These are phyloP conservation scores for Micromys minutus DNA, from an alignment of 2,113 vertebrate species.

Conservation along the genomic window DNA sequence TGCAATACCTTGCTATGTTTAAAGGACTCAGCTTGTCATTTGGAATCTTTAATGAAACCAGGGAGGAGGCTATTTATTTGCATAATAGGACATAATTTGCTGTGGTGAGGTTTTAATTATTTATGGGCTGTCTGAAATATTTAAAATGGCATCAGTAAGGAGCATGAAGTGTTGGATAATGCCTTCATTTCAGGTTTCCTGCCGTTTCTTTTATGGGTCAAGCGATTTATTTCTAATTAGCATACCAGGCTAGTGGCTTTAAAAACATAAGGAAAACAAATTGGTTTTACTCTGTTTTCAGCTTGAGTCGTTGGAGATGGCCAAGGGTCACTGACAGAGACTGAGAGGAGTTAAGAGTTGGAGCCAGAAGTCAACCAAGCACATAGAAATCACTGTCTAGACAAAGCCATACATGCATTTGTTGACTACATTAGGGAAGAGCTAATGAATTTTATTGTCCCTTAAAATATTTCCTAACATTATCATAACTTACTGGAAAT, in stretches of 20 bases:
- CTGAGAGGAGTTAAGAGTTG: conserved; percentile 50
- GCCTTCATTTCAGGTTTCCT: conserved; percentile 89
- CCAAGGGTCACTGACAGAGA: conserved; percentile 77
- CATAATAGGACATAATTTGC: conserved; percentile 92
- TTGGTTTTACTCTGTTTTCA: conserved; percentile 78
- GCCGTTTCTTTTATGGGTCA: conserved; percentile 87
- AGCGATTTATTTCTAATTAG: conserved; percentile 87
- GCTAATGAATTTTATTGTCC: conserved; percentile 63
- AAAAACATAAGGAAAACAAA: conserved; percentile 85
- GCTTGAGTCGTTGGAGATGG: conserved; percentile 73
- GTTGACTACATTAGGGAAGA: neutral
- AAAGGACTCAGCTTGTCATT: conserved; percentile 88
- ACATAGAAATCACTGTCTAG: conserved; percentile 26
- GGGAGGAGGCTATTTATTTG: conserved; percentile 91
- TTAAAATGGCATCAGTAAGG: conserved; percentile 89
- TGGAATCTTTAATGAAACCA: conserved; percentile 88
- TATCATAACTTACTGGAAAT: conserved; percentile 52
- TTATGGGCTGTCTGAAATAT: conserved; percentile 89
- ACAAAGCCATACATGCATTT: neutral
- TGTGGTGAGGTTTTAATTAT: conserved; percentile 90
- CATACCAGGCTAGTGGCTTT: conserved; percentile 81
- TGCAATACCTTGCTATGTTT: conserved; percentile 84
- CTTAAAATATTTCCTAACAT: conserved; percentile 38
- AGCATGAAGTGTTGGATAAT: conserved; percentile 88
- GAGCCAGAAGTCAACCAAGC: conserved; percentile 34